phyloP scores from a whole-genome alignment of 2,888 invertebrate genomes.

The Oligia strigilis region DNA sequence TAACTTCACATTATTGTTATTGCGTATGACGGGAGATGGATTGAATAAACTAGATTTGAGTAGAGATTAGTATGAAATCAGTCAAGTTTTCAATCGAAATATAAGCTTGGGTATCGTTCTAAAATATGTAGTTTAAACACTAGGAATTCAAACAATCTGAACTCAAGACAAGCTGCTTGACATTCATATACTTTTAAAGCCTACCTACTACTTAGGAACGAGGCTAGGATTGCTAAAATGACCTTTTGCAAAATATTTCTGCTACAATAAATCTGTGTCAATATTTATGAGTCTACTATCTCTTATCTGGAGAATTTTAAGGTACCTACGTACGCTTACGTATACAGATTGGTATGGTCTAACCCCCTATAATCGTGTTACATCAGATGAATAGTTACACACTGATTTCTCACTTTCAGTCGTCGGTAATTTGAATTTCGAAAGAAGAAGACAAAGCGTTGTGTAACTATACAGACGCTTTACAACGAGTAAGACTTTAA shows the following conservation, averaged over 20 bases:
- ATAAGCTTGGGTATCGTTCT: not conserved
- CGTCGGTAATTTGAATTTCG: no score
- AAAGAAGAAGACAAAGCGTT: no score
- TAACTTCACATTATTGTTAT: conserved; percentile 84
- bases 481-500: conserved; percentile 21
- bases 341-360: conserved; percentile 49
- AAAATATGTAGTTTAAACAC: not conserved
- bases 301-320: conserved; percentile 69
- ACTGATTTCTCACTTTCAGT: no score
- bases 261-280: conserved; percentile 70
- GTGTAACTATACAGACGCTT: no score
- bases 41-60: conserved; percentile 62
- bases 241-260: conserved; percentile 67
- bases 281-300: conserved; percentile 66
- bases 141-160: conserved; percentile 29
- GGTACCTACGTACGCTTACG: conserved; percentile 55
- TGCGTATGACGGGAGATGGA: conserved; percentile 79
- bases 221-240: conserved; percentile 57
- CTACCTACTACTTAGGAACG: conserved; percentile 48
- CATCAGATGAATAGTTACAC: no score
- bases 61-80: conserved; percentile 48
- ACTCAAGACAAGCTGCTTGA: conserved; percentile 40
- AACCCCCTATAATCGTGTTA: not conserved
- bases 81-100: conserved; percentile 28
- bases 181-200: conserved; percentile 49